A percentile compares a stretch with the other conserved stretches of the same genome.
Conservation (phyloP, 2,888 invertebrate genomes). For the Euproctis similis region DNA sequence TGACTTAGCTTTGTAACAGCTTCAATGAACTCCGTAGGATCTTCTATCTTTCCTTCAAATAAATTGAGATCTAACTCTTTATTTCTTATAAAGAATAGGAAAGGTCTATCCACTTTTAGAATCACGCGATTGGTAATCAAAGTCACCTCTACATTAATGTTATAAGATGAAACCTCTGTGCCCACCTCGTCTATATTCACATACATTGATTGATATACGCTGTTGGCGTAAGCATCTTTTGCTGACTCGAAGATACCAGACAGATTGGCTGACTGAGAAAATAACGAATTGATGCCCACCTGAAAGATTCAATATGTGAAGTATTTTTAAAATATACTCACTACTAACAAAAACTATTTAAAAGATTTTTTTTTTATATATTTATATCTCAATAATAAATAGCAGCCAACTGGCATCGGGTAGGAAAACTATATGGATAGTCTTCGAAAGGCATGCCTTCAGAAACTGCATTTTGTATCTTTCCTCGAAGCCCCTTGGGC, state of each 20-base stretch:
- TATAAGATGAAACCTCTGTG: slow-evolving; percentile 78
- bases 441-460: too few relatives aligned
- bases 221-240: slow-evolving; percentile 58
- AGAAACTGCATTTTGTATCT: too few relatives aligned
- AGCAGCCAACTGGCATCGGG: too few relatives aligned
- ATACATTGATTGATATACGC: slow-evolving; percentile 78
- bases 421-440: too few relatives aligned
- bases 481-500: too few relatives aligned
- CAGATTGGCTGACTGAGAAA: slow-evolving; percentile 73
- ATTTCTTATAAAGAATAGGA: slow-evolving; percentile 79
- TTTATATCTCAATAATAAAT: too few relatives aligned
- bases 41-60: slow-evolving; percentile 78
- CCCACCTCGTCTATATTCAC: slow-evolving; percentile 80
- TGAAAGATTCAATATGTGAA: too few relatives aligned
- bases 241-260: slow-evolving; percentile 65
- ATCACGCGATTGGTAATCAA: slow-evolving; percentile 73
- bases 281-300: slow-evolving; percentile 77
- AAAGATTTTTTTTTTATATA: too few relatives aligned
- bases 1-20: background rate
- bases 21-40: slow-evolving; percentile 44
- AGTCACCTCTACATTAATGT: slow-evolving; percentile 76
- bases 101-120: slow-evolving; percentile 77
- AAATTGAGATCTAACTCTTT: slow-evolving; percentile 68
- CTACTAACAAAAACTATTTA: too few relatives aligned
- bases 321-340: too few relatives aligned